Conservation (phyloP, 2,797 vertebrate species). For the Myiotriccus ornatus region DNA sequence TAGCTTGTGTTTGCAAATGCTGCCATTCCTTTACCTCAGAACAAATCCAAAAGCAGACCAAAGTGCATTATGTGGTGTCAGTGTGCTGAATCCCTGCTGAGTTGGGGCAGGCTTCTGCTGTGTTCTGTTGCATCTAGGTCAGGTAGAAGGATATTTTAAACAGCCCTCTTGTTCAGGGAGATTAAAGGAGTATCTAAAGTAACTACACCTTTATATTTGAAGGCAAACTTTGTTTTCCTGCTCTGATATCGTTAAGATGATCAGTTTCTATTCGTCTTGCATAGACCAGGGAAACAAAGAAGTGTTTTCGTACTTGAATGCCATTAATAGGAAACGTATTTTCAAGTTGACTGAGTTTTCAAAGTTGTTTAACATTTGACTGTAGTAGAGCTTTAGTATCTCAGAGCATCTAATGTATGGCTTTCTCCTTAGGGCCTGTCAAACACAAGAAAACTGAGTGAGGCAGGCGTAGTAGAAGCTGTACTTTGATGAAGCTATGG, state of each 20-base stretch:
- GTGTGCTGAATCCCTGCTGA: constrained; percentile 22
- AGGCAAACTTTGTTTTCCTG: neutral
- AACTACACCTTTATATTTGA: neutral
- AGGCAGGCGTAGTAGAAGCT: neutral
- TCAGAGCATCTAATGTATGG: neutral
- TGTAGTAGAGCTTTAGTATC: neutral
- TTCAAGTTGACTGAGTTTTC: neutral
- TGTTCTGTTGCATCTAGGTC: constrained; percentile 49
- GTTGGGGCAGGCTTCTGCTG: constrained; percentile 14
- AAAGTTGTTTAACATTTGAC: neutral
- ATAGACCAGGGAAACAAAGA: neutral
- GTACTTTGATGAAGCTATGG: neutral
- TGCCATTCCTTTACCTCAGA: neutral
- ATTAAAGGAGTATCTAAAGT: neutral
- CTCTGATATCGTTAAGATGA: neutral
- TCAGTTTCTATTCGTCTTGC: neutral
- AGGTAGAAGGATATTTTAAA: constrained; percentile 50
- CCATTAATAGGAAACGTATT: neutral
- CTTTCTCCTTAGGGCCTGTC: neutral
- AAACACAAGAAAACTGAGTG: neutral
- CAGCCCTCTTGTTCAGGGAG: neutral
- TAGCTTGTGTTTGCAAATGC: neutral
- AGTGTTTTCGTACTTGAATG: neutral
- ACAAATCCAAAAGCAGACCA: neutral
- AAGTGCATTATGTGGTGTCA: neutral